Percentiles rank a stretch among this genome's conserved stretches.
Evolutionary conservation across 2,797 vertebrate species (phyloP).

Genomic region (Eulemur mongoz): DNA sequence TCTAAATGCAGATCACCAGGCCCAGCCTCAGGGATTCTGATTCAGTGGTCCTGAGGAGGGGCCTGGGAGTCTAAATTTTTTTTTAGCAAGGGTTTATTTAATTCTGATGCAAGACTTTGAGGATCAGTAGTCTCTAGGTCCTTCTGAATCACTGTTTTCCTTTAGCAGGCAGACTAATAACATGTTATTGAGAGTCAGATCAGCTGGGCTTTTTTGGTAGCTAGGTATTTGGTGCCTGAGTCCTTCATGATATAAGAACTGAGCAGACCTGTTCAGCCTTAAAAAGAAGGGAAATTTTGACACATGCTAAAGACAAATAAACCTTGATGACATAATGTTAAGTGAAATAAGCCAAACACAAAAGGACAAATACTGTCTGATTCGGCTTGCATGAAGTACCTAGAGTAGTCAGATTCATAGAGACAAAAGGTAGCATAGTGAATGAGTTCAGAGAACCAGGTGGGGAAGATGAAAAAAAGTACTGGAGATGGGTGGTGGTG

Average conservation of each 20-base stretch:
- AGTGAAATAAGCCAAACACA: not conserved
- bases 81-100: not conserved
- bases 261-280: not conserved
- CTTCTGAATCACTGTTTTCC: not conserved
- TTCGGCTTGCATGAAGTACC: not conserved
- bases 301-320: not conserved
- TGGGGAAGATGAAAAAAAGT: not conserved
- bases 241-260: not conserved
- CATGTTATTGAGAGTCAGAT: not conserved
- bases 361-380: not conserved
- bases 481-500: not conserved
- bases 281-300: not conserved
- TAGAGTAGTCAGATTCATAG: not conserved
- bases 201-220: not conserved
- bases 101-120: not conserved
- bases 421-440: not conserved
- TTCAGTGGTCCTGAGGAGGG: not conserved
- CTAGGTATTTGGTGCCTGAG: not conserved
- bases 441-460: not conserved
- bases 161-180: not conserved
- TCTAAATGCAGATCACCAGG: not conserved
- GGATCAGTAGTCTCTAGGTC: not conserved
- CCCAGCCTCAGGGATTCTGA: not conserved
- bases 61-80: not conserved
- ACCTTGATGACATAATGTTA: not conserved